Conservation (phyloP, 2,113 vertebrate species). For the Gavialis gangeticus region DNA sequence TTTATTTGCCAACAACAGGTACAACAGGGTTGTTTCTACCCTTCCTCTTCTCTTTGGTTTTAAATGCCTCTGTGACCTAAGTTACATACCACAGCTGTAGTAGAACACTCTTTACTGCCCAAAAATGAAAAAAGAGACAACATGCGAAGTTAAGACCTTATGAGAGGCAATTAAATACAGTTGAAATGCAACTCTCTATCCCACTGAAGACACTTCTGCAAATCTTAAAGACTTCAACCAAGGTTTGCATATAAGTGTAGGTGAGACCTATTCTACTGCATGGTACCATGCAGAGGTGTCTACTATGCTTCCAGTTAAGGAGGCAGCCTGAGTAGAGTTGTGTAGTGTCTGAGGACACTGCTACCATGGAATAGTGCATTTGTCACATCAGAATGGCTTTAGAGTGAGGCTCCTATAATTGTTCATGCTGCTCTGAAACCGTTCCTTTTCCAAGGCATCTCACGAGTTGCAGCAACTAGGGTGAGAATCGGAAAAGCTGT, state of each 20-base stretch:
- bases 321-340: too few relatives aligned
- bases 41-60: neutral
- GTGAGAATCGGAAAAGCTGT: neutral
- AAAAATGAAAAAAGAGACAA: neutral
- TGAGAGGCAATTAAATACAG: neutral
- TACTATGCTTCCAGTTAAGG: too few relatives aligned
- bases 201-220: too few relatives aligned
- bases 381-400: too few relatives aligned
- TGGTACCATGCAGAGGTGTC: too few relatives aligned
- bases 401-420: neutral
- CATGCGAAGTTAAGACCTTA: neutral
- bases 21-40: neutral
- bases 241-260: too few relatives aligned
- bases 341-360: too few relatives aligned
- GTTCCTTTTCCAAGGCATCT: neutral
- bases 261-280: too few relatives aligned
- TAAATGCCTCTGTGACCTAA: neutral
- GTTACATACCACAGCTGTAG: neutral
- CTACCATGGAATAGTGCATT: too few relatives aligned
- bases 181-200: constrained; percentile 9
- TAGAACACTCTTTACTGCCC: neutral
- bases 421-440: neutral
- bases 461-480: neutral
- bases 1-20: neutral
- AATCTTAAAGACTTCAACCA: too few relatives aligned